Evolutionary conservation across 2,113 vertebrate genomes (phyloP), one percentile per base, ranked within the genome.

Genomic region (Chaetodon auriga): DNA sequence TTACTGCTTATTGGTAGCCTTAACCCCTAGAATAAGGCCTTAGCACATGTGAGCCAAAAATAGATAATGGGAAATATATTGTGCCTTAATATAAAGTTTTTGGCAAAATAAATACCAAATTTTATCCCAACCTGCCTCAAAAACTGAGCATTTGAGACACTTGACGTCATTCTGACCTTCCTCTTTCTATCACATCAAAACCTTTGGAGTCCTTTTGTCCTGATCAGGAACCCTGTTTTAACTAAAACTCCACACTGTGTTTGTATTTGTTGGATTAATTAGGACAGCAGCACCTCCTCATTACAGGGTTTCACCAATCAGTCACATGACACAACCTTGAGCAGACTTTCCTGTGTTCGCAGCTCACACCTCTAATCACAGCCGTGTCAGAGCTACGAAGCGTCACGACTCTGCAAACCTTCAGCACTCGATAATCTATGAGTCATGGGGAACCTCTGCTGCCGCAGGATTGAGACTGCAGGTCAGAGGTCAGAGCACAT

Each of bases 301-400:
- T 64, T n/a, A 21, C 5, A 8, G 18, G 65, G 4, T 30, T 65
- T 60, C 14, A 45, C 41, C 25, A 4, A 16, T 70, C 10, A 25
- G 36, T 71, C 57, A 61, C 9, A 25, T 45, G 41, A 43, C 60
- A 46, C 49, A 76, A 68, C 70, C 74, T 55, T 81, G 38, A 79
- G 69, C 60, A 58, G 35, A 74, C 53, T 45, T 35, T 46, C 76
- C 49, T 30, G 73, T 64, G 64, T 57, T 80, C 1, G 0, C 18
- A 16, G 25, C 55, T 86, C 30, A 81, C 45, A 78, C 58, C 75
- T 80, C 81, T 82, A 62, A 84, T 85, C 66, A 35, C 55, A 60
- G 16, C 25, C 69, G 23, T 71, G 82, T 80, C 72, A 58, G 49
- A 69, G 36, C 69, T 58, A 80, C 61, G 80, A 76, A 75, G 83